phyloP scores from a whole-genome alignment of 2,113 vertebrate genomes.

The Gambusia holbrooki region DNA sequence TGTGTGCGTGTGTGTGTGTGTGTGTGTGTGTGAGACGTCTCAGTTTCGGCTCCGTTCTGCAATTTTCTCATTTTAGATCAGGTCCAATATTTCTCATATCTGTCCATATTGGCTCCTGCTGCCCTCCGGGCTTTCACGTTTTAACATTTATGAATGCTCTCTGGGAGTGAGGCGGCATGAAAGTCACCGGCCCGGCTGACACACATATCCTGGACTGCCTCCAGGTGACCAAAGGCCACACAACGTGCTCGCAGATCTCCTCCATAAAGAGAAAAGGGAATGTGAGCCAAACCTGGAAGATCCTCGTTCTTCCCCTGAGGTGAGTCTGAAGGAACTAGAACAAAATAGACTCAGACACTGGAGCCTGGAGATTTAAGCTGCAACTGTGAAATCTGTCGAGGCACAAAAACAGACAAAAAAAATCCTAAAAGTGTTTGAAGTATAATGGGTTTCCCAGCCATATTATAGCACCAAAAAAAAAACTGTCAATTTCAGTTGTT shows the following conservation, averaged over 20 bases:
- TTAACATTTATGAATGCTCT: neutral
- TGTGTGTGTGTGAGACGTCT: no score
- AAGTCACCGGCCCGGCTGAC: neutral
- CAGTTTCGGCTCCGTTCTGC: no score
- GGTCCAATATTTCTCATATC: neutral
- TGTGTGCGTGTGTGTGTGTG: no score
- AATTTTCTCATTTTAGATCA: no score
- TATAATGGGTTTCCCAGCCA: no score
- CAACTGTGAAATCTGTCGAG: conserved; percentile 2
- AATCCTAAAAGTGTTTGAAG: neutral
- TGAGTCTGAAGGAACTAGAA: neutral
- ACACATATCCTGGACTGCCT: neutral
- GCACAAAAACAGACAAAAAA: neutral
- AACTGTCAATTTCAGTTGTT: no score
- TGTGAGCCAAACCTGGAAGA: neutral
- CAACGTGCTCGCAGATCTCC: neutral
- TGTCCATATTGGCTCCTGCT: neutral
- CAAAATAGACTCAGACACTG: neutral
- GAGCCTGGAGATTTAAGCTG: neutral
- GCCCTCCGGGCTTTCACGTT: neutral
- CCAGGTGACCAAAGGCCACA: neutral
- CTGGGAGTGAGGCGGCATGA: no score
- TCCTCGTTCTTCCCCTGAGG: neutral
- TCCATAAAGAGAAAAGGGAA: neutral
- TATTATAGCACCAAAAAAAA: no score